These are phyloP conservation scores for Dendrolimus houi DNA, from an alignment of 2,888 invertebrate species.

Conservation along the genomic window DNA sequence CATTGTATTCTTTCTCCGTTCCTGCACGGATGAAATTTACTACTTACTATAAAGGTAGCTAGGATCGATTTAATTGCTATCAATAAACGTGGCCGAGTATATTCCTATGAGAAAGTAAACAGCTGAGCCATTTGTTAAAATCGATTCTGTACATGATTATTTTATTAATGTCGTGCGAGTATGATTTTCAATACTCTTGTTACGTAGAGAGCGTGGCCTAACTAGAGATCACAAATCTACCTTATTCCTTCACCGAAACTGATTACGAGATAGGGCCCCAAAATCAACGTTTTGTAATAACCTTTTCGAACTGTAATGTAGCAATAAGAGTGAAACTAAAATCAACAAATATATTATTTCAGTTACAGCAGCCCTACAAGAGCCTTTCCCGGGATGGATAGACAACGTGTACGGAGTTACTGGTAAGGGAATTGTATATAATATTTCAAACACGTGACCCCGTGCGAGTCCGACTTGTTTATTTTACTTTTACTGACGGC, in stretches of 20 bases:
- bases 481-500: too few relatives aligned
- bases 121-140: not conserved
- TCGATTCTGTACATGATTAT: constrained; percentile 11
- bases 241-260: too few relatives aligned
- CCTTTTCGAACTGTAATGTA: too few relatives aligned
- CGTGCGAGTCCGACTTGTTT: too few relatives aligned
- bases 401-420: constrained; percentile 94
- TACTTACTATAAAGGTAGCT: too few relatives aligned
- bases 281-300: too few relatives aligned
- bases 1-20: too few relatives aligned
- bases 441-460: not conserved
- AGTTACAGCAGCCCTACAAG: constrained; percentile 84
- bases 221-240: too few relatives aligned
- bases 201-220: not conserved
- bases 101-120: not conserved
- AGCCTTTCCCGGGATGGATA: constrained; percentile 94
- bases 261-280: too few relatives aligned
- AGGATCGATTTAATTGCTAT: not conserved
- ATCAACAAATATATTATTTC: constrained; percentile 9
- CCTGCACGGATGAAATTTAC: too few relatives aligned
- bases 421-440: constrained; percentile 48
- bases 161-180: constrained; percentile 8
- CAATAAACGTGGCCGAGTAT: not conserved
- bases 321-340: too few relatives aligned
- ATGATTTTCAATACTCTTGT: not conserved